Percentiles rank a stretch among this genome's conserved stretches.
Evolutionary conservation across 1,140 invertebrate species (phyloP).

Genomic region (Pemphigus obesinymphae): DNA sequence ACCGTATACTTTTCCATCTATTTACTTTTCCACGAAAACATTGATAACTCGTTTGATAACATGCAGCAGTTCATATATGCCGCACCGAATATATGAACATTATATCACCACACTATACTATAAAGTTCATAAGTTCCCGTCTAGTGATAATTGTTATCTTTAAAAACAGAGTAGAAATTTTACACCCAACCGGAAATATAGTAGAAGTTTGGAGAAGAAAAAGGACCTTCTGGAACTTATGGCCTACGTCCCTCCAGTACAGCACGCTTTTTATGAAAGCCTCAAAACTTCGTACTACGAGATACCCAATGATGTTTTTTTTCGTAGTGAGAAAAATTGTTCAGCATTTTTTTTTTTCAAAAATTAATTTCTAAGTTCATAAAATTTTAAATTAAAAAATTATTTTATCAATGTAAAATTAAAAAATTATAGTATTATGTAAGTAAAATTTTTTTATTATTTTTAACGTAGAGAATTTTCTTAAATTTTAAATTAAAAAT

Average conservation of each 20-base stretch:
- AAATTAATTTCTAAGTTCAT: neutral
- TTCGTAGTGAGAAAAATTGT: neutral
- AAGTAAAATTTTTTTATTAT: neutral
- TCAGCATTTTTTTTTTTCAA: too few relatives aligned
- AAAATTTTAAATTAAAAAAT: neutral
- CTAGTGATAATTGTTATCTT: too few relatives aligned
- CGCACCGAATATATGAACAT: too few relatives aligned
- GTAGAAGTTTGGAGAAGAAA: neutral
- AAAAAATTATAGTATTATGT: neutral
- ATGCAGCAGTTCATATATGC: too few relatives aligned
- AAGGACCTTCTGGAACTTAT: neutral
- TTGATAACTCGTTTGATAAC: too few relatives aligned
- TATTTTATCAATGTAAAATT: neutral
- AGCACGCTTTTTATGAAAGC: neutral
- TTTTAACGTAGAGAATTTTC: neutral
- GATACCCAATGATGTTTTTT: neutral
- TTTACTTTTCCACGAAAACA: too few relatives aligned
- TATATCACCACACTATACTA: too few relatives aligned
- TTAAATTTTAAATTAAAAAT: neutral
- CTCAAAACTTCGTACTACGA: neutral
- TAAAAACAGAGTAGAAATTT: too few relatives aligned
- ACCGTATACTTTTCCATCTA: too few relatives aligned
- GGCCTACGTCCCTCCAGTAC: neutral
- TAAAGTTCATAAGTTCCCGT: too few relatives aligned
- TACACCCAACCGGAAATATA: neutral